Base-by-base conservation (phyloP, 2,113 vertebrate species). In the Galeopterus variegatus region DNA sequence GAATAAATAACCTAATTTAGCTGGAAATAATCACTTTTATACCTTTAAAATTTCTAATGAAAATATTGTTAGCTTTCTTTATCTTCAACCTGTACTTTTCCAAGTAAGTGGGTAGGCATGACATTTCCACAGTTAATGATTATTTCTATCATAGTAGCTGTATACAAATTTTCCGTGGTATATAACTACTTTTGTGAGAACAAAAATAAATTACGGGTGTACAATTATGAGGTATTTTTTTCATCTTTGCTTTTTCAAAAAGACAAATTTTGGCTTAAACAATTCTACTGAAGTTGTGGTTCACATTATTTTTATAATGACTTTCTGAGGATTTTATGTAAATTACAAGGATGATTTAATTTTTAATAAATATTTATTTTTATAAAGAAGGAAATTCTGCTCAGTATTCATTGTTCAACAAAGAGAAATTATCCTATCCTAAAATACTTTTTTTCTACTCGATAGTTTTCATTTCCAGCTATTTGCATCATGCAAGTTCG, bases 21-120 rank as follows among this genome's bases (percentile, higher is more conserved):
- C 80, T 97, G 45, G 10, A 94, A 94, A 75, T 96, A 93, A 77
- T 97, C 50, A 79, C 5, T 88, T 96, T 93, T 77, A 82, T 84
- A 85, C 6, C 62, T 93, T 90, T 92, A 64, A 21, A 82, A 17
- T 89, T 93, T 97, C 52, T 80, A 94, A 58, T 21, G 21, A 54
- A 90, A 91, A 91, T 91, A 72, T 28, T 76, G 48, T 90, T 97
- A 69, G 45, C 31, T 97, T 94, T 92, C 65, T 88, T 95, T 93
- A 18, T 90, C 67, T 77, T 21, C 28, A 93, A 11, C 73, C 9
- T 23, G 17, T 52, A 64, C 48, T 93, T 93, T 90, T 79, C 28
- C 41, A 95, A 54, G 48, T 88, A 19, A 69, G 31, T 92, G 54
- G 56, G 23, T 87, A 94, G 58, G n/a, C 10, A 31, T 79, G 6